Evolutionary conservation across 2,888 invertebrate genomes (phyloP), one percentile per base, ranked within the genome.

Genomic region (Drosophila stalkeri): DNA sequence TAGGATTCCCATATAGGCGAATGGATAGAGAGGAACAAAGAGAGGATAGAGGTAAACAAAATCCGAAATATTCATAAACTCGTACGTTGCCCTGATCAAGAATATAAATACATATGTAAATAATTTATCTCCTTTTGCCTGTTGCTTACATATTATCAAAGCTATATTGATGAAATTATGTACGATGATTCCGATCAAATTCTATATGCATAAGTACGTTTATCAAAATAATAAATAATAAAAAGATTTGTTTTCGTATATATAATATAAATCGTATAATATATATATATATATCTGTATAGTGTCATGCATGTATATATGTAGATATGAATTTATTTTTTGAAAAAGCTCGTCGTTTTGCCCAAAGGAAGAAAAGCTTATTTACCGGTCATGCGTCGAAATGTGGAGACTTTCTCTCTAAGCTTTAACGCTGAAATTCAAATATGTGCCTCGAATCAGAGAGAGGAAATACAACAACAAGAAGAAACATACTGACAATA

Each of bases 351-450:
- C 11, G 4, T 46, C 14, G 18, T 2, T 23, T 16, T 51, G 11
- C 20, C 11, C 8, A n/a, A 64, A 72, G 49, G 54, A 71, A 51
- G 39, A 33, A 51, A 55, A 64, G 62, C 55, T 61, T 59, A 57
- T 54, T 23, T 33, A 31, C 41, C 61, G 54, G 65, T 55, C 79
- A 79, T 79, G 79, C 79, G 79, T 70, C 47, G 12, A 47, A 59
- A 55, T 23, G 41, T 68, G 75, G 62, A 79, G 69, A 77, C 57
- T 79, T 74, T 60, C 64, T 69, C 64, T 62, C 37, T 20, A 14
- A 47, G 20, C 54, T 39, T 54, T 23, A n/a, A 37, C 20, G 35
- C 52, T 64, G 49, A 51, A 23, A 44, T 62, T 52, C 14, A 41
- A 59, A 57, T 11, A 12, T 33, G 5, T 27, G 5, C 27, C 27